Evolutionary conservation across 1,140 invertebrate genomes (phyloP).

Genomic region (Trialeurodes vaporariorum): DNA sequence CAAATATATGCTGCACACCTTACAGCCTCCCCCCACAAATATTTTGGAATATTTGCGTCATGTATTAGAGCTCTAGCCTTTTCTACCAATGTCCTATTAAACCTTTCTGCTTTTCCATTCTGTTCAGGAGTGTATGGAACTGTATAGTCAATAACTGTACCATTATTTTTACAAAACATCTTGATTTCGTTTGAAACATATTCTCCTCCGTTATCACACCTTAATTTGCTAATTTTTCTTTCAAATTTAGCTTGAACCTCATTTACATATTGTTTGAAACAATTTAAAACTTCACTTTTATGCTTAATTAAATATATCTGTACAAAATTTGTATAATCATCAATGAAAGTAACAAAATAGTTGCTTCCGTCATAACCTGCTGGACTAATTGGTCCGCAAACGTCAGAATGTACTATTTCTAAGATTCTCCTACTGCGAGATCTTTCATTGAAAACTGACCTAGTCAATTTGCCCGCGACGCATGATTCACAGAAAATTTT

Average conservation of each 20-base stretch:
- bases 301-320: slow-evolving; percentile 33
- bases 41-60: slow-evolving; percentile 5
- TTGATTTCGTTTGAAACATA: slow-evolving; percentile 31
- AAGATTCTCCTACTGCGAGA: slow-evolving; percentile 18
- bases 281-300: slow-evolving; percentile 32
- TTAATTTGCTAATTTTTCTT: slow-evolving; percentile 27
- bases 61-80: slow-evolving; percentile 10
- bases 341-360: slow-evolving; percentile 33
- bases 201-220: slow-evolving; percentile 36
- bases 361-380: slow-evolving; percentile 26
- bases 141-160: slow-evolving; percentile 29
- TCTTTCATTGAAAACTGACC: slow-evolving; percentile 19
- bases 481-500: slow-evolving; percentile 24
- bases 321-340: slow-evolving; percentile 33
- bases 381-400: slow-evolving; percentile 30
- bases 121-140: slow-evolving; percentile 29
- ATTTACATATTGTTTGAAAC: slow-evolving; percentile 30
- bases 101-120: slow-evolving; percentile 31
- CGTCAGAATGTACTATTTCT: slow-evolving; percentile 32
- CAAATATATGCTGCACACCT: slow-evolving; percentile 13
- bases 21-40: slow-evolving; percentile 17
- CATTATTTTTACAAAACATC: slow-evolving; percentile 24
- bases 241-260: slow-evolving; percentile 30
- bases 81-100: slow-evolving; percentile 23
- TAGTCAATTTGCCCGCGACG: slow-evolving; percentile 25